A percentile compares a stretch with the other conserved stretches of the same genome.
These are phyloP conservation scores for Oxyura jamaicensis DNA, from an alignment of 2,113 vertebrate species.

Conservation along the genomic window DNA sequence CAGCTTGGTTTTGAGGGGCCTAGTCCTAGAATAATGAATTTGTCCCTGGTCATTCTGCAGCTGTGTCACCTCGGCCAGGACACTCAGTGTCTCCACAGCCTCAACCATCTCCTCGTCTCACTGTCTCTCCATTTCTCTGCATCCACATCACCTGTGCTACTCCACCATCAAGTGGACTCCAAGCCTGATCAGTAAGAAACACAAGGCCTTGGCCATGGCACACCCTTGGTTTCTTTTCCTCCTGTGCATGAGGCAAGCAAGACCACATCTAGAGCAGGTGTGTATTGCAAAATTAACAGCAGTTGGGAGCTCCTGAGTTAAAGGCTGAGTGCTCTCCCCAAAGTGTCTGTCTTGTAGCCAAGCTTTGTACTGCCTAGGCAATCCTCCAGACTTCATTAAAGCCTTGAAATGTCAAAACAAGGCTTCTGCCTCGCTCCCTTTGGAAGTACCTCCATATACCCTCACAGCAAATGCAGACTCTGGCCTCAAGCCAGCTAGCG, in stretches of 20 bases:
- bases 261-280: not conserved
- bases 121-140: not conserved
- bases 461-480: not conserved
- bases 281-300: not conserved
- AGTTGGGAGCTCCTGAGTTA: not conserved
- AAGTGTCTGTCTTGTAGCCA: not conserved
- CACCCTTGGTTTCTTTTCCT: not conserved
- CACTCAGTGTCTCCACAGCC: not conserved
- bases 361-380: slow-evolving; percentile 18
- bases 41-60: not conserved
- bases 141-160: not conserved
- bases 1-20: not conserved
- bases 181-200: accelerated
- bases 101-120: not conserved
- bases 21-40: not conserved
- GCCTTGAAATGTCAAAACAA: slow-evolving; percentile 53
- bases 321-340: not conserved
- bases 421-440: not conserved
- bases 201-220: not conserved
- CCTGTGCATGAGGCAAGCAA: not conserved
- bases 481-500: slow-evolving; percentile 22
- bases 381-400: slow-evolving; percentile 27
- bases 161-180: not conserved
- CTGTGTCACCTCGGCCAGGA: not conserved
- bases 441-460: not conserved